Base-by-base conservation (phyloP, 2,888 invertebrate species). In the Perithous albicinctus region DNA sequence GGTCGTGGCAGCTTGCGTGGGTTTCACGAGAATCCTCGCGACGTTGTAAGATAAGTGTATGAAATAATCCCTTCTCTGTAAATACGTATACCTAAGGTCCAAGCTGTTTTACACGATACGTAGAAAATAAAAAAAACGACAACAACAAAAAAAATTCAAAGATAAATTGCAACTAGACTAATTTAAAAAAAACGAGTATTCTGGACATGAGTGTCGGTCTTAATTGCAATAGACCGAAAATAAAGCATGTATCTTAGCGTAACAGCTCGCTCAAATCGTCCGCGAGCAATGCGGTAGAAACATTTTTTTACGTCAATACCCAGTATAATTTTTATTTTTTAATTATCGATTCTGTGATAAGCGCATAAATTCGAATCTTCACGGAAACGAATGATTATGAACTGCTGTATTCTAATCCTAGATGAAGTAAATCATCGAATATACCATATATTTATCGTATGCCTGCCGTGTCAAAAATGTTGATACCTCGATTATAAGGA, bases 1-100 rank as follows among this genome's bases (percentile, higher is more conserved):
- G 73, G 94, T 97, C 83, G 94, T 98, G 59, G 96, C 97, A 64
- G 97, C 97, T 85, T 97, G 97, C 87, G 96, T 99, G 89, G 98
- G 98, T 78, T 98, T 98, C 92, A 98, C 98, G 82, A 95, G 98
- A 92, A 97, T 99, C 87, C 94, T 99, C 89, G 98, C 98, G 70
- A 98, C 98, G 77, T 95, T 98, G 90, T 98, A 96, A 95, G 29
- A 46, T 61, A 32, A 43, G 15, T 51, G 64, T 15, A 38, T 64
- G 10, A 15, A n/a, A 43, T 41, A 75, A 56, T 64, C 54, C 38
- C 26, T 29, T 32, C 61, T 18, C 38, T 76, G 75, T 80, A 76
- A 46, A 61, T 48, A 80, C 56, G 20, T 67, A 63, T 43, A 51
- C 43, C 18, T 66, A 51, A 75, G 54, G 64, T 41, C 35, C 29